Percentiles rank a stretch among this genome's conserved stretches.
These are phyloP conservation scores for Pelecanoides urinatrix DNA, from an alignment of 2,113 vertebrate species.

Conservation along the genomic window DNA sequence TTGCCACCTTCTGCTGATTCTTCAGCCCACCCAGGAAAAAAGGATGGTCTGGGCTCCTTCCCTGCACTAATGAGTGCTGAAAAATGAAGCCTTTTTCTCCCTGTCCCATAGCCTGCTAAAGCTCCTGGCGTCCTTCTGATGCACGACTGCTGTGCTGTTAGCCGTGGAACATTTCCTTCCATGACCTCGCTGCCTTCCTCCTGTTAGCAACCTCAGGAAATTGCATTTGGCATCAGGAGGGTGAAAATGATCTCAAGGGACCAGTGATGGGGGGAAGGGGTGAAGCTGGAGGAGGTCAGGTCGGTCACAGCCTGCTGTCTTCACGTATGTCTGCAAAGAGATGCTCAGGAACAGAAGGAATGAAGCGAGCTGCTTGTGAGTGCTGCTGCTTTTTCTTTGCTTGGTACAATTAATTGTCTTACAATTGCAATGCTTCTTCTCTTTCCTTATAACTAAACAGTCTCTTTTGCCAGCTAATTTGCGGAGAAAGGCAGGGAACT, in stretches of 20 bases:
- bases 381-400: not conserved
- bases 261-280: not conserved
- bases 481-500: not conserved
- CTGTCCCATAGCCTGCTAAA: not conserved
- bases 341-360: not conserved
- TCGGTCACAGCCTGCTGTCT: not conserved
- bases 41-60: not conserved
- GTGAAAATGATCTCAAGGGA: not conserved
- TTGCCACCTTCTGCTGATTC: not conserved
- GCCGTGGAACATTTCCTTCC: not conserved
- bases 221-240: not conserved
- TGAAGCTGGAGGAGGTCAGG: not conserved
- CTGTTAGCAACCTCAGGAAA: not conserved
- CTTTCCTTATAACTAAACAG: not conserved
- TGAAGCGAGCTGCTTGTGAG: not conserved
- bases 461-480: not conserved
- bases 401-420: not conserved
- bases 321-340: not conserved
- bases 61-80: not conserved
- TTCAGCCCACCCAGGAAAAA: not conserved
- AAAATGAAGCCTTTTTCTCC: not conserved
- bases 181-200: not conserved
- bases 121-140: not conserved
- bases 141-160: not conserved
- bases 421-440: accelerated